A percentile compares a stretch with the other conserved stretches of the same genome.
Evolutionary conservation across 2,113 vertebrate species (phyloP).

Genomic region (Rissa tridactyla): DNA sequence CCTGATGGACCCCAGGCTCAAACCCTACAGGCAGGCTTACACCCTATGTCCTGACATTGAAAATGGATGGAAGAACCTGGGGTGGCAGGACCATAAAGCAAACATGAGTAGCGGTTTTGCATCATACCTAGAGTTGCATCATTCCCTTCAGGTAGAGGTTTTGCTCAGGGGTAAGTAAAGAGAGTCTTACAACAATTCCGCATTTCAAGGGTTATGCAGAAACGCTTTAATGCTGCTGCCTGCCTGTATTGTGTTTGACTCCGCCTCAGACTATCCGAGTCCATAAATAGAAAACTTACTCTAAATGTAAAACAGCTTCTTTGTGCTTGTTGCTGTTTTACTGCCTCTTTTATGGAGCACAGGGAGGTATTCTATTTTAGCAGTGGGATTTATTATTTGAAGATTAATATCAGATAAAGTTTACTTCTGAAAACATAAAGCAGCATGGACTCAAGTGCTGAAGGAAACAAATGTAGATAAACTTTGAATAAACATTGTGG

Average conservation of each 20-base stretch:
- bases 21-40: neutral
- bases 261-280: neutral
- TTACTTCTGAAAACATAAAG: constrained; percentile 9
- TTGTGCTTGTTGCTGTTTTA: neutral
- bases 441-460: neutral
- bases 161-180: neutral
- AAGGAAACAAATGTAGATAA: neutral
- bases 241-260: neutral
- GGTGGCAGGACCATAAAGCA: neutral
- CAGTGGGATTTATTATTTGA: constrained; percentile 25
- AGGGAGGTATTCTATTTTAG: neutral
- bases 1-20: neutral
- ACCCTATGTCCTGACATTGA: neutral
- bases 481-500: neutral
- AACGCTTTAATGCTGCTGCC: neutral
- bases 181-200: neutral
- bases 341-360: neutral
- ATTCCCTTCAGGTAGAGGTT: neutral
- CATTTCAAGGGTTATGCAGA: neutral
- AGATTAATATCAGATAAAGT: constrained; percentile 8
- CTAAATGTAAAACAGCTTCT: neutral
- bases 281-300: constrained; percentile 8
- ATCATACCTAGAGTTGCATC: neutral
- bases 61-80: neutral
- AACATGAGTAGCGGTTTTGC: neutral